Evolutionary conservation across 2,888 invertebrate genomes (phyloP), one percentile per base, ranked within the genome.

Genomic region (Acrobasis suavella): DNA sequence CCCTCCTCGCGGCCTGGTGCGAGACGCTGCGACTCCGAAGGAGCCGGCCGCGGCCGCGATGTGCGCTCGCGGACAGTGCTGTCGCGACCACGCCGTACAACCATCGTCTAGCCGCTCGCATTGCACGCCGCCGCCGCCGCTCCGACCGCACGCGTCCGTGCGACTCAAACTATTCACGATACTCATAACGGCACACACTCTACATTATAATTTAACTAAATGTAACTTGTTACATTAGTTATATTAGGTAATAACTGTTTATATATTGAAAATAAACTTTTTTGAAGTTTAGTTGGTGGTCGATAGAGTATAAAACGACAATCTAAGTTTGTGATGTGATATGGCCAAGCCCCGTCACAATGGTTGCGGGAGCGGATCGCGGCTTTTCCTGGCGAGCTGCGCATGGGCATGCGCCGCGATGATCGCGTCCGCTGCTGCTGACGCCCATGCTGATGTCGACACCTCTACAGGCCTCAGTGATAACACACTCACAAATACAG

Each of bases 401-500:
- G 91, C 87, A 69, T 91, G 91, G 87, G 90, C 90, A 78, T 90
- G 89, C 85, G 89, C 87, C 85, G 89, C 87, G 76, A 72, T 89
- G 72, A 67, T 86, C 51, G 79, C 78, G 58, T 76, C 77, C 60
- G 77, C 78, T 56, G 76, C 78, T 50, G 82, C 77, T 59, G 83
- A 82, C 60, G 85, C 84, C 32, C 83, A 83, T 67, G 83, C 90
- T 37, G 92, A 92, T 69, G 87, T 90, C 58, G 92, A 92, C 74
- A 92, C 93, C 32, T 92, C 92, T 63, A 93, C 93, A 9, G 92
- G 92, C 10, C 85, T 88, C 50, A 87, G 92, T 9, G 93, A 93
- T 68, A 93, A 93, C 70, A 87, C 89, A 15, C 83, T 91, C 32
- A 87, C 89, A 50, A 92, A 92, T 76, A 82, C 92, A 86, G 92